Percentiles rank a stretch among this genome's conserved stretches.
These are phyloP conservation scores for Globodera ellingtonae DNA, from an alignment of 1,140 invertebrate species.

Conservation along the genomic window DNA sequence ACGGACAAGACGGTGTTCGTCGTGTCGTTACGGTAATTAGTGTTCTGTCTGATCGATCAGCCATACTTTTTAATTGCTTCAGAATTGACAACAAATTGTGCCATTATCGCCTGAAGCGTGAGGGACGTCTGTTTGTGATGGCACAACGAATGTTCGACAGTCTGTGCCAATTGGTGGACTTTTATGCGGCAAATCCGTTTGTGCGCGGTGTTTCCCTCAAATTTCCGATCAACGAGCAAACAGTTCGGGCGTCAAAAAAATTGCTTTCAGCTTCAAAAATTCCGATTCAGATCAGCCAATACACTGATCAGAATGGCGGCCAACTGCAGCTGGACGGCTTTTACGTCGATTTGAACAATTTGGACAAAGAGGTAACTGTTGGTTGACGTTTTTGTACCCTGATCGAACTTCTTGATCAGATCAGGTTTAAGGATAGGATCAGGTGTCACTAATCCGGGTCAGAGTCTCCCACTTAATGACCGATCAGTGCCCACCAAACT, in stretches of 20 bases:
- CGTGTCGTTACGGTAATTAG: conserved; percentile 48
- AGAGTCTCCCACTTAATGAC: no score
- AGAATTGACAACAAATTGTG: conserved; percentile 59
- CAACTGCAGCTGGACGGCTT: conserved; percentile 7
- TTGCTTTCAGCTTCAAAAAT: no score
- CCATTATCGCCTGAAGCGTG: conserved; percentile 64
- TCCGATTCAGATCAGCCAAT: not conserved
- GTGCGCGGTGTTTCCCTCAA: conserved; percentile 59
- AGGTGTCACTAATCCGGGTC: no score
- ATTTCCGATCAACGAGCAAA: conserved; percentile 60
- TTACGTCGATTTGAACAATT: conserved; percentile 23
- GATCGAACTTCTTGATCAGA: no score
- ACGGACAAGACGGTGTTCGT: conserved; percentile 61
- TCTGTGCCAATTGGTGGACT: conserved; percentile 63
- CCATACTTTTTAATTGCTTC: conserved; percentile 17
- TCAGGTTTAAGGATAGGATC: no score
- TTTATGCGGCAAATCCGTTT: conserved; percentile 55
- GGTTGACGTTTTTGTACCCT: not conserved
- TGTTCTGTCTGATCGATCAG: not conserved
- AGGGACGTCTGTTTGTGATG: conserved; percentile 63
- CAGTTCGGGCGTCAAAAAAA: conserved; percentile 32
- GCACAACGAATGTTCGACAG: conserved; percentile 64
- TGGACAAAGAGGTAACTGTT: conserved; percentile 15
- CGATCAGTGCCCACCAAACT: no score
- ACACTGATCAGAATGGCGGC: conserved; percentile 16